Evolutionary conservation across 2,113 vertebrate species (phyloP).

Genomic region (Nothobranchius furzeri): DNA sequence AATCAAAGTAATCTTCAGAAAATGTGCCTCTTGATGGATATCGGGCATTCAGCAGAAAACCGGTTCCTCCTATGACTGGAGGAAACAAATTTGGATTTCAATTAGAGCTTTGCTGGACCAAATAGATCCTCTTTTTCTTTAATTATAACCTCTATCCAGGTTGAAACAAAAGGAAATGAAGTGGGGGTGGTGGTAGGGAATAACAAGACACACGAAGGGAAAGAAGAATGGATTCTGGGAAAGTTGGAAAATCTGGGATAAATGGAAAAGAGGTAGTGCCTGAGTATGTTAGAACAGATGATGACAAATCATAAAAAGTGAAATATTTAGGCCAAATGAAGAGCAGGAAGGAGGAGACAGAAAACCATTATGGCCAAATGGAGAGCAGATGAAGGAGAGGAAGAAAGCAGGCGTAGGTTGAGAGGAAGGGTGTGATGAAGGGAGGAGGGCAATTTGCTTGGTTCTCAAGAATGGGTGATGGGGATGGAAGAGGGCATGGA

Average conservation of each 20-base stretch:
- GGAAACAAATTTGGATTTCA: constrained; percentile 60
- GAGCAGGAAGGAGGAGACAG: constrained; percentile 9
- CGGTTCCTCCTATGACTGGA: constrained; percentile 28
- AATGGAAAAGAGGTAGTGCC: too few species aligned
- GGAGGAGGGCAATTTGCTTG: constrained; percentile 48
- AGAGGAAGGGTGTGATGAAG: constrained; percentile 25
- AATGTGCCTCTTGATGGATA: constrained; percentile 48
- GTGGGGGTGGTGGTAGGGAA: background rate
- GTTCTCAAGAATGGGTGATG: constrained; percentile 41
- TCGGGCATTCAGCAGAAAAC: constrained; percentile 33
- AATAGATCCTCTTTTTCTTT: constrained; percentile 39
- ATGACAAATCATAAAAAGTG: constrained; percentile 14
- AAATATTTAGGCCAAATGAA: constrained; percentile 5
- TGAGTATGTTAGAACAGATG: constrained; percentile 15
- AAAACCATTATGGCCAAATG: constrained; percentile 12
- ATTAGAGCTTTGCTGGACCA: constrained; percentile 47
- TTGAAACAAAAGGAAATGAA: constrained; percentile 50
- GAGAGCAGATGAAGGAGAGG: constrained; percentile 7
- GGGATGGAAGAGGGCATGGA: constrained; percentile 45
- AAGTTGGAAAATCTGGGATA: background rate
- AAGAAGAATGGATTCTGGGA: constrained; percentile 7
- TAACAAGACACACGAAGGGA: constrained; percentile 18
- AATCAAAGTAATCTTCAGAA: constrained; percentile 49
- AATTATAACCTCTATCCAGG: constrained; percentile 60
- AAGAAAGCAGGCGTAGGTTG: constrained; percentile 12